Evolutionary conservation across 2,888 invertebrate genomes (phyloP).

Genomic region (Nomada hirtipes): DNA sequence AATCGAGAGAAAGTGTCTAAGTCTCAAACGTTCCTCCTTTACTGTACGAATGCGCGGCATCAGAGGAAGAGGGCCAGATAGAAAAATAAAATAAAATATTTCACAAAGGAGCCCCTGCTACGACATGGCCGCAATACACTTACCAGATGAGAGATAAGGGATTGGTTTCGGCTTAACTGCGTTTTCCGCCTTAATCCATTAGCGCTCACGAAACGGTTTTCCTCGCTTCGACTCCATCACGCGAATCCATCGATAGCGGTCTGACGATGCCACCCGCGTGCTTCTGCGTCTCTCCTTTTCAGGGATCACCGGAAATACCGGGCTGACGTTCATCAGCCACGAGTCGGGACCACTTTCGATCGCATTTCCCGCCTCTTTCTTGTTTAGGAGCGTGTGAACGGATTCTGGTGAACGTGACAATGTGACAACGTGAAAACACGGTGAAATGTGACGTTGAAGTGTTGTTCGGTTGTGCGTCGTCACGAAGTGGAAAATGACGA

Average conservation of each 20-base stretch:
- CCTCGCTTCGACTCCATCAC: slow-evolving; percentile 68
- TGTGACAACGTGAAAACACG: slow-evolving; percentile 1
- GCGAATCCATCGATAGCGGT: slow-evolving; percentile 57
- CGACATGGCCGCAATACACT: slow-evolving; percentile 65
- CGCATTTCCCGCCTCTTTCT: neutral
- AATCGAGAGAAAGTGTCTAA: neutral
- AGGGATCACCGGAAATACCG: slow-evolving; percentile 40
- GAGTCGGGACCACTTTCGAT: neutral
- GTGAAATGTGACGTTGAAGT: neutral
- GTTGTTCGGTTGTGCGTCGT: neutral
- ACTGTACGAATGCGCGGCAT: slow-evolving; percentile 10
- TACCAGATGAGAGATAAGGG: slow-evolving; percentile 73
- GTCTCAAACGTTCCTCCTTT: neutral
- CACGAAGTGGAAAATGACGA: neutral
- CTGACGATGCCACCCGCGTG: slow-evolving; percentile 39
- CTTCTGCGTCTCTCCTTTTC: slow-evolving; percentile 35
- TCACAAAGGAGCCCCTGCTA: slow-evolving; percentile 53
- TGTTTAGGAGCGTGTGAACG: neutral
- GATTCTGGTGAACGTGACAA: neutral
- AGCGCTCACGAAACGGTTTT: slow-evolving; percentile 73
- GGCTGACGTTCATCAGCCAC: slow-evolving; percentile 22
- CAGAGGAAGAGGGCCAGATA: neutral
- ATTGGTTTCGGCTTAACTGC: slow-evolving; percentile 74
- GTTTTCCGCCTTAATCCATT: slow-evolving; percentile 75
- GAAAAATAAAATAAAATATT: slow-evolving; percentile 53